A percentile compares a stretch with the other conserved stretches of the same genome.
Evolutionary conservation across 2,113 vertebrate species (phyloP).

Genomic region (Cercocebus atys): DNA sequence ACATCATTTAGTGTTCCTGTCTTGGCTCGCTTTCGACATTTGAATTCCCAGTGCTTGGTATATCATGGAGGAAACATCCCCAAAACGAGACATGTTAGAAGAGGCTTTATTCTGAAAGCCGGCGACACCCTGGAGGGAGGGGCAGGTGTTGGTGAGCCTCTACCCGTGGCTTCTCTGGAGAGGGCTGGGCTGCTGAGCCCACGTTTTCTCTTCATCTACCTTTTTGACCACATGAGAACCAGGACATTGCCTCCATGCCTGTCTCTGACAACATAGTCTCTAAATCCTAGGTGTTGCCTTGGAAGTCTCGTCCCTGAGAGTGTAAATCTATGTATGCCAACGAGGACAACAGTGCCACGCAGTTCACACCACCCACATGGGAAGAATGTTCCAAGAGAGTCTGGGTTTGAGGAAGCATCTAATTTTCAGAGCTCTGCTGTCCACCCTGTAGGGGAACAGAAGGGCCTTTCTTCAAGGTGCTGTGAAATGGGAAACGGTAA

Average conservation of each 20-base stretch:
- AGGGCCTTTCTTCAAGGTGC: slow-evolving; percentile 52
- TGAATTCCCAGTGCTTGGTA: slow-evolving; percentile 49
- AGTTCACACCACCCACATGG: neutral
- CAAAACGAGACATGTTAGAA: slow-evolving; percentile 64
- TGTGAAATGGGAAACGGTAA: neutral
- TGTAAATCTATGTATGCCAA: slow-evolving; percentile 39
- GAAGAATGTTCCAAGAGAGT: slow-evolving; percentile 52
- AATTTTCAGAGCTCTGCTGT: slow-evolving; percentile 40
- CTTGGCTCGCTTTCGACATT: slow-evolving; percentile 60
- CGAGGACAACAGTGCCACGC: slow-evolving; percentile 14
- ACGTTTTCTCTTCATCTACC: slow-evolving; percentile 23
- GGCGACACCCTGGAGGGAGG: slow-evolving; percentile 45
- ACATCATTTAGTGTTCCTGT: slow-evolving; percentile 58
- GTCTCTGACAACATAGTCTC: neutral
- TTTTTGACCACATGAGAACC: neutral
- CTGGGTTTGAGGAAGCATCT: neutral
- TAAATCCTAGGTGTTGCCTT: neutral
- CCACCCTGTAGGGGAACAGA: neutral
- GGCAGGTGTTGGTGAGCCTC: slow-evolving; percentile 54
- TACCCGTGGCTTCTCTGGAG: neutral
- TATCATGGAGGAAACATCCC: neutral
- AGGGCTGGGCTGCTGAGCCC: slow-evolving; percentile 3
- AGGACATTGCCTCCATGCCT: slow-evolving; percentile 15
- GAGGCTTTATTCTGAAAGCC: slow-evolving; percentile 75
- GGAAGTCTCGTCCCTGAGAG: slow-evolving; percentile 39